Percentiles rank a stretch among this genome's conserved stretches.
These are phyloP conservation scores for Enteromius thamalakanensis DNA, from an alignment of 2,797 vertebrate species.

Conservation along the genomic window DNA sequence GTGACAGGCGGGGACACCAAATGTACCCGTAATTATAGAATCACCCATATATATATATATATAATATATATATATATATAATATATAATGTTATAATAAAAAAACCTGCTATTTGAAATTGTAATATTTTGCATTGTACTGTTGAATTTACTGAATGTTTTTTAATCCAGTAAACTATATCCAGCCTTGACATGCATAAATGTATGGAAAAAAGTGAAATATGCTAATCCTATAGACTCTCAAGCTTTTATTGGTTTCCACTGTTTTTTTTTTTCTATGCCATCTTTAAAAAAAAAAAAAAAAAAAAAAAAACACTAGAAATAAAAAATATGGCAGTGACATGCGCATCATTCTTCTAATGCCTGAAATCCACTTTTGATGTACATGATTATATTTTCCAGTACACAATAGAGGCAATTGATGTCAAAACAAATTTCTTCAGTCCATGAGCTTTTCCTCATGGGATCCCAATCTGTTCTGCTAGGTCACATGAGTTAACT, in stretches of 20 bases:
- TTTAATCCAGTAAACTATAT: too few species aligned
- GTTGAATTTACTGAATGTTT: too few species aligned
- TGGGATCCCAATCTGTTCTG: not conserved
- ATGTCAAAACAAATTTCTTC: slow-evolving; percentile 12
- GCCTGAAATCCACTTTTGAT: not conserved
- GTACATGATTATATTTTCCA: not conserved
- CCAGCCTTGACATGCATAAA: too few species aligned
- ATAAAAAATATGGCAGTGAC: not conserved
- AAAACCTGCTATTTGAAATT: too few species aligned
- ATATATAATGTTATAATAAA: too few species aligned
- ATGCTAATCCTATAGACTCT: too few species aligned
- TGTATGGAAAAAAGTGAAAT: too few species aligned
- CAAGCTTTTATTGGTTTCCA: not conserved
- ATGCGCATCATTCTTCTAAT: not conserved
- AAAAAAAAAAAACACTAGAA: not conserved
- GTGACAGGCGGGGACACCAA: too few species aligned
- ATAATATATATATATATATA: too few species aligned
- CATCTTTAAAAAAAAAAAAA: not conserved
- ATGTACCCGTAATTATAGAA: too few species aligned
- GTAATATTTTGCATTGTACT: too few species aligned
- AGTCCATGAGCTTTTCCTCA: not conserved
- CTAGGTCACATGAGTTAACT: slow-evolving; percentile 29
- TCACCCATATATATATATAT: too few species aligned
- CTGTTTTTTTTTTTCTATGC: not conserved
- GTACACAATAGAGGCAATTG: slow-evolving; percentile 7